These are phyloP conservation scores for Cephus runcator DNA, from an alignment of 2,888 invertebrate species.

Conservation along the genomic window DNA sequence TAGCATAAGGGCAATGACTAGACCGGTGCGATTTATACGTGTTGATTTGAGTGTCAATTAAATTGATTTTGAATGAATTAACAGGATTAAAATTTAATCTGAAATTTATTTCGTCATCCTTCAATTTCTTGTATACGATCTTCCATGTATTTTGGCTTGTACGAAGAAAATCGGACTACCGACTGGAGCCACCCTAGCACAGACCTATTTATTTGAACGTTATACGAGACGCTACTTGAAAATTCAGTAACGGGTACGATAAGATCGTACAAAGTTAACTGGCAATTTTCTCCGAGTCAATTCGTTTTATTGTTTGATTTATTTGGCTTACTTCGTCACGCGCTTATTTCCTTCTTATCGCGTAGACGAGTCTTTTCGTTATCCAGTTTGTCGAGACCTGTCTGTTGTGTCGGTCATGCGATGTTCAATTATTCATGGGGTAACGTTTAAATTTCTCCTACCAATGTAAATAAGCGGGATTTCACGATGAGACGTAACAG, in stretches of 20 bases:
- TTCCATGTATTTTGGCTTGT: neutral
- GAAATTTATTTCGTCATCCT: neutral
- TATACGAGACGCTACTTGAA: neutral
- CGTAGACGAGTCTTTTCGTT: neutral
- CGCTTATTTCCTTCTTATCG: neutral
- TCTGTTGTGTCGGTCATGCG: neutral
- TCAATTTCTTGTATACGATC: too few relatives aligned
- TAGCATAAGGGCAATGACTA: neutral
- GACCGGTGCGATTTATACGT: neutral
- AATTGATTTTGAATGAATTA: neutral
- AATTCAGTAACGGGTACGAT: neutral
- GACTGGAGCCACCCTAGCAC: neutral
- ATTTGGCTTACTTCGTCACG: neutral
- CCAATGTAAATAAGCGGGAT: constrained; percentile 22
- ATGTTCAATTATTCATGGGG: constrained; percentile 27
- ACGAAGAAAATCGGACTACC: neutral
- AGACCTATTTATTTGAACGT: neutral
- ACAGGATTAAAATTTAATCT: neutral
- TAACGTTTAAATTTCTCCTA: constrained; percentile 23
- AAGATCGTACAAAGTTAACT: neutral
- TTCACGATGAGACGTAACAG: constrained; percentile 24
- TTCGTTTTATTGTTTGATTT: neutral
- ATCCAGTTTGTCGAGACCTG: neutral
- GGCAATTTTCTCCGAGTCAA: neutral
- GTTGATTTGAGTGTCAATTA: neutral